Evolutionary conservation across 2,113 vertebrate genomes (phyloP).

Genomic region (Callaeas wilsoni): DNA sequence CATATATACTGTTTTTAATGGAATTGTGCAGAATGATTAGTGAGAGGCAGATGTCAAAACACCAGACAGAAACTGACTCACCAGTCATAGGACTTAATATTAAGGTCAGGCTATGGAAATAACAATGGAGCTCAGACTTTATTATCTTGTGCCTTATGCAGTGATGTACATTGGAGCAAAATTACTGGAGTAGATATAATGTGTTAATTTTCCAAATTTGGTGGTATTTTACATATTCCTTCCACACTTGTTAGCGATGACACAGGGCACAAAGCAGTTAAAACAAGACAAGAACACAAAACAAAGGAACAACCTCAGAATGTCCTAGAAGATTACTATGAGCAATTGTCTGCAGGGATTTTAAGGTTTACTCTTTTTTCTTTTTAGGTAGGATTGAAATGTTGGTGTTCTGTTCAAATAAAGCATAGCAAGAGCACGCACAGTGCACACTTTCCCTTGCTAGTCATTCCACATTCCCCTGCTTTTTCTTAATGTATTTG

Average conservation of each 20-base stretch:
- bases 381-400: not conserved
- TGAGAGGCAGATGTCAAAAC: conserved; percentile 52
- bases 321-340: not conserved
- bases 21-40: conserved; percentile 42
- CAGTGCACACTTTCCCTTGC: not conserved
- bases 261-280: not conserved
- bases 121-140: not conserved
- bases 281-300: not conserved
- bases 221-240: not conserved
- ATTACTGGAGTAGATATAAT: not conserved
- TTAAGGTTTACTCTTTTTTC: not conserved
- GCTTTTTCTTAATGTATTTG: not conserved
- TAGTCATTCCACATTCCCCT: not conserved
- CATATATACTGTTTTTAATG: conserved; percentile 31
- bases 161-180: conserved; percentile 3
- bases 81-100: conserved; percentile 21
- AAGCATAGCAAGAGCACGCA: not conserved
- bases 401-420: not conserved
- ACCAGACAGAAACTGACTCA: conserved; percentile 62
- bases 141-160: conserved; percentile 2
- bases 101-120: conserved; percentile 38
- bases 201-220: not conserved
- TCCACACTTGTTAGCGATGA: not conserved
- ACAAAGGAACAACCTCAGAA: conserved; percentile 10
- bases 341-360: not conserved